Base-by-base conservation (phyloP, 2,797 vertebrate genomes). In the Brachyrhaphis roseni region DNA sequence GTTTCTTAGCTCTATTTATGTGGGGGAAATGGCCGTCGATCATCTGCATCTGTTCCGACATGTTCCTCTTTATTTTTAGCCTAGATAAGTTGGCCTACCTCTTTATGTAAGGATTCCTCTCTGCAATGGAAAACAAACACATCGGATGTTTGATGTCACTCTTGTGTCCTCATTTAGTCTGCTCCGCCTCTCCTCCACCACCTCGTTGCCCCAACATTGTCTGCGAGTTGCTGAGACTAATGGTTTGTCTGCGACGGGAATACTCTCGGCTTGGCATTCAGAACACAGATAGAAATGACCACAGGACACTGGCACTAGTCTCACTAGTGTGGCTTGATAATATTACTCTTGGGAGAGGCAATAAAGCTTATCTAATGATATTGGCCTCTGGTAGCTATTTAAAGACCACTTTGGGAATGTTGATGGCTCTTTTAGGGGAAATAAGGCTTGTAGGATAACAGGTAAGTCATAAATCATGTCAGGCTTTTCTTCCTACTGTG, bases 341-440 rank as follows among this genome's bases (percentile, higher is more conserved):
- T 89, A 84, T 91, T 87, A 88, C 84, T 84, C 82, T 39, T 55
- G 73, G 51, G n/a, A 80, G 75, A 82, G 74, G 83, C 78, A 87
- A 89, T 90, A 89, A 91, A 83, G 83, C 78, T 78, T 88, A 88
- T 87, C 85, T 87, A 76, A 84, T 3, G 1, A 86, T 87, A 87
- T 80, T 72, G 72, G 76, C 82, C 82, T 76, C 79, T 76, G 0
- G 1, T 77, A 86, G 43, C 87, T 90, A 86, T 90, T 90, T 79
- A 91, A 90, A 90, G 73, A 83, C 31, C 66, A 26, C 76, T 74
- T 77, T 39, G 39, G 26, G 15, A 79, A 79, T 83, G 77, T 59
- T 81, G 47, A 87, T 64, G 68, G 49, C 31, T 84, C 72, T 78
- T 83, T 88, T 41, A 45, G 72, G 70, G 55, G 10, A 72, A 64